A percentile compares a stretch with the other conserved stretches of the same genome.
Conservation (phyloP, 1,140 invertebrate species). For the Atta texana region DNA sequence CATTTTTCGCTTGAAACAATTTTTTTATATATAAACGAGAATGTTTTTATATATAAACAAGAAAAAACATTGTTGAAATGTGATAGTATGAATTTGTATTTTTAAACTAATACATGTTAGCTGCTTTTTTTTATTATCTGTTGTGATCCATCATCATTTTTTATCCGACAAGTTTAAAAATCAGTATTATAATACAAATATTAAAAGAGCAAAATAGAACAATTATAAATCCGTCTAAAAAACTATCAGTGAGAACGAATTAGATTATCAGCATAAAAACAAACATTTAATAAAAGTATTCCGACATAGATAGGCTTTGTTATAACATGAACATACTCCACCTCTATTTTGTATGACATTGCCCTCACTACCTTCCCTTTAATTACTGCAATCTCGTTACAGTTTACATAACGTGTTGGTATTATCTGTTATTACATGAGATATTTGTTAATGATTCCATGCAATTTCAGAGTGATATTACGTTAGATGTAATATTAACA, state of each 20-base stretch:
- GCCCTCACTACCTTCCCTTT: slow-evolving; percentile 26
- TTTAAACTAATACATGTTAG: background rate
- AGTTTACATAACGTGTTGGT: slow-evolving; percentile 19
- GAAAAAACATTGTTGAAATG: background rate
- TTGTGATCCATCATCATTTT: background rate
- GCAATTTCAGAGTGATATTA: slow-evolving; percentile 14
- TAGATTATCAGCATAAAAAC: slow-evolving; percentile 25
- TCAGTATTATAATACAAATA: background rate
- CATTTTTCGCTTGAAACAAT: background rate
- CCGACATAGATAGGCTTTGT: background rate
- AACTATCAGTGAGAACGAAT: background rate
- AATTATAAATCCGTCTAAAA: background rate
- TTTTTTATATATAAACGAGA: background rate
- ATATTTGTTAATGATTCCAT: slow-evolving; percentile 15
- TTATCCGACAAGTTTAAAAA: background rate
- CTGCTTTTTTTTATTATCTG: background rate
- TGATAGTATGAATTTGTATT: background rate
- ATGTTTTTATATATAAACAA: background rate
- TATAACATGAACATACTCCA: slow-evolving; percentile 12
- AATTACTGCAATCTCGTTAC: slow-evolving; percentile 34
- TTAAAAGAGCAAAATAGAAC: slow-evolving; percentile 37
- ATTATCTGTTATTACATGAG: slow-evolving; percentile 36
- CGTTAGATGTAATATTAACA: background rate
- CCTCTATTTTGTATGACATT: slow-evolving; percentile 19
- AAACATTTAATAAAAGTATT: slow-evolving; percentile 42